phyloP scores from a whole-genome alignment of 1,140 invertebrate genomes.

The Hetaerina americana region DNA sequence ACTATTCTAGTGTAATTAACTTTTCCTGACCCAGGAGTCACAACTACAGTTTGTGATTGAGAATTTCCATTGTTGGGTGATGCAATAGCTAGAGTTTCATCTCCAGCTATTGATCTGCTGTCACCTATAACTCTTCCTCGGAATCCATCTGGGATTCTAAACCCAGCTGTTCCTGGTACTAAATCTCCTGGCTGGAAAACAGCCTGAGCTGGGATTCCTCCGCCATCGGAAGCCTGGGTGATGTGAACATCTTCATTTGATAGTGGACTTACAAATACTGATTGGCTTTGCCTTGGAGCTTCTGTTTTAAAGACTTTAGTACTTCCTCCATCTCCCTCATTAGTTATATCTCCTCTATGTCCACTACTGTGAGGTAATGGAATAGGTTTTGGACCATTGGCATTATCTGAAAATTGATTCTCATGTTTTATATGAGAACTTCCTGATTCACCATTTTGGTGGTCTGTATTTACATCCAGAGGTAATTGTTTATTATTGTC shows the following conservation, averaged over 20 bases:
- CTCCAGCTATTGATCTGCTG: slow-evolving; percentile 37
- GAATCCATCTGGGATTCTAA: slow-evolving; percentile 49
- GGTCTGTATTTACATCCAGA: no score
- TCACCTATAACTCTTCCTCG: slow-evolving; percentile 41
- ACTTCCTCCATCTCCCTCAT: no score
- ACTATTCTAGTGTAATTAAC: slow-evolving; percentile 26
- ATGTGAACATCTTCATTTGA: slow-evolving; percentile 27
- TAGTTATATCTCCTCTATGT: no score
- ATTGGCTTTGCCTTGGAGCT: slow-evolving; percentile 1
- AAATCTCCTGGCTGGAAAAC: slow-evolving; percentile 45
- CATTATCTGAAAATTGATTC: no score
- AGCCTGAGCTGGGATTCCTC: slow-evolving; percentile 27
- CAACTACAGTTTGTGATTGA: slow-evolving; percentile 46
- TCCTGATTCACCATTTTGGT: no score
- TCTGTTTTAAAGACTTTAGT: background rate
- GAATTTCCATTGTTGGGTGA: slow-evolving; percentile 40
- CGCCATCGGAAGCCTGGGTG: slow-evolving; percentile 21
- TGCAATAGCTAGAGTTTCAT: slow-evolving; percentile 39
- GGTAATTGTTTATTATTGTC: no score
- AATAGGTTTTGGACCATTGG: no score
- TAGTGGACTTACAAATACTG: slow-evolving; percentile 12
- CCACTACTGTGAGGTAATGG: no score
- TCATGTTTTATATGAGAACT: no score
- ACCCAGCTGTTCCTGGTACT: slow-evolving; percentile 45
- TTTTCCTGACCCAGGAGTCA: slow-evolving; percentile 39